Evolutionary conservation across 2,797 vertebrate species (phyloP).

Genomic region (Numenius phaeopus): DNA sequence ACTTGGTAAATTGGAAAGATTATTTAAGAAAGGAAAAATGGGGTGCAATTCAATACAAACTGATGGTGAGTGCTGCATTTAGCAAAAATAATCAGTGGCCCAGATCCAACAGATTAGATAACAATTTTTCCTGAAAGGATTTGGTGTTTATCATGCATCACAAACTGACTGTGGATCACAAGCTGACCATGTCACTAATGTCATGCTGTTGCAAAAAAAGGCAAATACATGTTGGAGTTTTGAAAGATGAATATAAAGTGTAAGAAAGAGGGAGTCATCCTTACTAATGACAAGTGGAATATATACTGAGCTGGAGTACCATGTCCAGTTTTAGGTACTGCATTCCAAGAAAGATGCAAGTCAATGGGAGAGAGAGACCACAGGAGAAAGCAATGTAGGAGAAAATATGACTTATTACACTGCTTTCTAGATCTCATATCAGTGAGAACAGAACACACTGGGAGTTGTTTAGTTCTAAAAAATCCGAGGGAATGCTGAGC

Average conservation of each 20-base stretch:
- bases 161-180: background rate
- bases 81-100: background rate
- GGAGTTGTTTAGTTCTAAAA: background rate
- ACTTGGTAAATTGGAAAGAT: background rate
- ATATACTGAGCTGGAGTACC: background rate
- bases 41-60: background rate
- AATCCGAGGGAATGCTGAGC: background rate
- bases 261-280: background rate
- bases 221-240: background rate
- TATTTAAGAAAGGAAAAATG: background rate
- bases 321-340: background rate
- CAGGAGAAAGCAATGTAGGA: background rate
- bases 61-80: background rate
- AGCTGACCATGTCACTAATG: background rate
- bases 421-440: too few relatives aligned
- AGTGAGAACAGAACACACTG: background rate
- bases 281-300: background rate
- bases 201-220: background rate
- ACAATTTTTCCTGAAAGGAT: background rate
- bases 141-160: background rate
- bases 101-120: background rate
- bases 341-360: background rate
- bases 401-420: too few relatives aligned
- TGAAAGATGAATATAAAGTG: background rate
- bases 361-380: background rate